Evolutionary conservation across 1,140 invertebrate genomes (phyloP), one percentile per base, ranked within the genome.

Genomic region (Zaprionus gabonicus): DNA sequence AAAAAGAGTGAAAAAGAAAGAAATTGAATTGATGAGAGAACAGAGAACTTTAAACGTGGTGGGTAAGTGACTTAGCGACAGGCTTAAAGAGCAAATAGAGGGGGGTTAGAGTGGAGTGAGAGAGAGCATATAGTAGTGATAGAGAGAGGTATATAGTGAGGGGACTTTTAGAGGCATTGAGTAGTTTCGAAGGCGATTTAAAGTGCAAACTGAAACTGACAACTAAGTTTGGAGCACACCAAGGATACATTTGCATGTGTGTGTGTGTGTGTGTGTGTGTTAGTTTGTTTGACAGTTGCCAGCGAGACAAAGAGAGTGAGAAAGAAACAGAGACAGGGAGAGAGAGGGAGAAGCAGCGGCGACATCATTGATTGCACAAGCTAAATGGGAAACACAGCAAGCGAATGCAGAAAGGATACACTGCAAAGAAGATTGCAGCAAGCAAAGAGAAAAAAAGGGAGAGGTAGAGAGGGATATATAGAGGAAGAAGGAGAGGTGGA

Each of bases 311-410:
- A 71, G 70, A n/a, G 41, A 9, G 36, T n/a, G 17, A 17, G 15
- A 5, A 41, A 15, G 38, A n/a, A n/a, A 41, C 4, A 41, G 4
- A n/a, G 15, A 41, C 5, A 41, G n/a, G 17, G 41, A 9, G n/a
- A 17, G 41, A 46, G n/a, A 17, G 41, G 9, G 46, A 13, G 59
- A 31, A 9, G 28, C 28, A 9, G 28, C 28, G 63, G 58, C 28
- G 71, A 80, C 77, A n/a, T 44, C 83, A 86, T 85, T 82, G 82
- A 86, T 85, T 85, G 83, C 79, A 69, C 65, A 71, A 76, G 67
- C 74, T 67, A 78, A 70, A 58, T 68, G 44, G 44, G 67, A 71
- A 69, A 65, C 59, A 41, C 20, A 51, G 65, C 46, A 46, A 58
- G 65, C 17, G 57, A 12, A 67, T 49, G 36, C 17, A 6, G 17